These are phyloP conservation scores for Prinia subflava DNA, from an alignment of 2,113 vertebrate species.

Conservation along the genomic window DNA sequence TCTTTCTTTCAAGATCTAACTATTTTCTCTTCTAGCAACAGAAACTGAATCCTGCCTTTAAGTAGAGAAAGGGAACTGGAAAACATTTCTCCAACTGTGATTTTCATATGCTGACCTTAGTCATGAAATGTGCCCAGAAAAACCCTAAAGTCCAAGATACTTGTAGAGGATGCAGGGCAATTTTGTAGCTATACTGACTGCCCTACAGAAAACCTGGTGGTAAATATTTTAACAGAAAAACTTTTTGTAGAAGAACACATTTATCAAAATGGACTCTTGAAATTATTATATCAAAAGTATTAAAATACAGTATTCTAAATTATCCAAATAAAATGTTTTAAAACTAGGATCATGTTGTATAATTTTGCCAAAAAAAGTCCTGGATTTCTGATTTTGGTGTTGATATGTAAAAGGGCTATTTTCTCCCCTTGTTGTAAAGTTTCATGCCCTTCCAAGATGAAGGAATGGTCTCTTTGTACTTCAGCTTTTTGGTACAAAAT, in stretches of 20 bases:
- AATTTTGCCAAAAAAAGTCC: background rate
- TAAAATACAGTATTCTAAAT: background rate
- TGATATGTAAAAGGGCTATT: background rate
- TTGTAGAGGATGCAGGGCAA: background rate
- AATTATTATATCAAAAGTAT: background rate
- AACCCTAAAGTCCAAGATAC: background rate
- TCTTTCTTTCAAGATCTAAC: background rate
- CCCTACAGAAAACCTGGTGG: background rate
- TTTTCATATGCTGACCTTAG: background rate
- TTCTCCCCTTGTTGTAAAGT: background rate
- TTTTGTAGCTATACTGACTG: background rate
- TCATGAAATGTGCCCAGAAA: background rate
- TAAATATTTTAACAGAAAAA: background rate
- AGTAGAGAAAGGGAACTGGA: background rate
- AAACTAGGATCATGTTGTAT: background rate
- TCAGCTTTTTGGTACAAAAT: background rate
- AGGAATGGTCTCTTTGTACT: background rate
- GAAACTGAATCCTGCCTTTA: background rate
- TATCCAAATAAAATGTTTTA: background rate
- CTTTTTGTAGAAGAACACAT: background rate
- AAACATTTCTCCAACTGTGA: background rate
- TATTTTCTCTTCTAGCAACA: background rate
- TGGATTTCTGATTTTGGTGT: background rate
- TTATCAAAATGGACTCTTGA: background rate
- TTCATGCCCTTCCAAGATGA: background rate